These are phyloP conservation scores for Rhinopomastus cyanomelas DNA, from an alignment of 2,113 vertebrate species.

Conservation along the genomic window DNA sequence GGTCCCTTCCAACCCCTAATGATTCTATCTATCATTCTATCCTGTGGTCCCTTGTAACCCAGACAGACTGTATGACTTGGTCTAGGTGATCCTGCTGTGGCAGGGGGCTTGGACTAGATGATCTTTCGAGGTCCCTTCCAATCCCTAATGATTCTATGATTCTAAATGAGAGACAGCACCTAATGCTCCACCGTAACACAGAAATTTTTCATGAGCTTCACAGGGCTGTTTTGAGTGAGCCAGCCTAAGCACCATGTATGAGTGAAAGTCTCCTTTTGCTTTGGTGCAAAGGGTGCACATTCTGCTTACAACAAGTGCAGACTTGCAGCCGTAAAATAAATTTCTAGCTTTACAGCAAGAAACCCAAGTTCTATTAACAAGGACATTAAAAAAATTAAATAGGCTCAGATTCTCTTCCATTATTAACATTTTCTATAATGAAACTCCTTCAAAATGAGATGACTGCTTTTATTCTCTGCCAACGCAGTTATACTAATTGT, in stretches of 20 bases:
- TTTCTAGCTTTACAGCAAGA: background rate
- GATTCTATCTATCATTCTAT: too few relatives aligned
- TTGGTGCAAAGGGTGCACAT: background rate
- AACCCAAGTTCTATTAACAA: background rate
- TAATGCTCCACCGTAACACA: background rate
- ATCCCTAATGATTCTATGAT: too few relatives aligned
- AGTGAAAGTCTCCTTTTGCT: background rate
- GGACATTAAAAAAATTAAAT: background rate
- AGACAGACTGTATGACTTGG: too few relatives aligned
- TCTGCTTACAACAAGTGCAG: background rate
- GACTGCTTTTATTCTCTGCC: constrained; percentile 9
- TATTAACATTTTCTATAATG: background rate
- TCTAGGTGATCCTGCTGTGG: too few relatives aligned
- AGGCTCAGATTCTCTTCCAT: background rate
- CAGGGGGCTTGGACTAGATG: too few relatives aligned
- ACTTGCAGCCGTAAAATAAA: background rate
- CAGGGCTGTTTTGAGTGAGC: background rate
- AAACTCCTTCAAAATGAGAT: background rate
- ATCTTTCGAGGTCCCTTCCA: too few relatives aligned
- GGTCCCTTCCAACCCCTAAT: too few relatives aligned
- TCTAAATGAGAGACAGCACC: background rate
- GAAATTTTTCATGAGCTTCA: background rate
- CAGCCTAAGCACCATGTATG: background rate
- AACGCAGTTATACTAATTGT: background rate
- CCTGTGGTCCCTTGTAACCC: too few relatives aligned